A percentile compares a stretch with the other conserved stretches of the same genome.
Conservation (phyloP, 2,113 vertebrate species). For the Perca flavescens region DNA sequence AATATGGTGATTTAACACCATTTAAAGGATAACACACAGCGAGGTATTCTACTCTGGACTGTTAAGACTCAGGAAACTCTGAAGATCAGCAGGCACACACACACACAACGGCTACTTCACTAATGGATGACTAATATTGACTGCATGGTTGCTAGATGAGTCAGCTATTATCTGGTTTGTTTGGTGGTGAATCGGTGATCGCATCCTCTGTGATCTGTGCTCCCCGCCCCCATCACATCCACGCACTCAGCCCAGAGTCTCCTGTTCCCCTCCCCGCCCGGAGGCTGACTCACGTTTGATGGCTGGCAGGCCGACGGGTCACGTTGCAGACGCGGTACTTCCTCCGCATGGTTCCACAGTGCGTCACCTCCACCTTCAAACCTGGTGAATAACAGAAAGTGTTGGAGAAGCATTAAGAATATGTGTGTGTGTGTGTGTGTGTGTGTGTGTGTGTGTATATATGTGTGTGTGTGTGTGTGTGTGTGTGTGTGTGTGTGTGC, state of each 20-base stretch:
- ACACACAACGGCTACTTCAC: slow-evolving; percentile 13
- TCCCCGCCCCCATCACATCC: slow-evolving; percentile 3
- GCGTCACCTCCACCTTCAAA: slow-evolving; percentile 99
- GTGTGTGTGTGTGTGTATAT: too few relatives aligned
- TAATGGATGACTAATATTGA: slow-evolving; percentile 62
- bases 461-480: too few relatives aligned
- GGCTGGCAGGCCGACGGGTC: slow-evolving; percentile 96
- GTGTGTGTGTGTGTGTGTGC: too few relatives aligned
- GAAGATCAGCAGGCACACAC: slow-evolving; percentile 9
- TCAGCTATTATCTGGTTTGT: slow-evolving; percentile 61
- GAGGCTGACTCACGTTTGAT: slow-evolving; percentile 93
- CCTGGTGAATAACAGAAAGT: slow-evolving; percentile 79
- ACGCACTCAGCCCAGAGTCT: slow-evolving; percentile 26
- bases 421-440: not conserved
- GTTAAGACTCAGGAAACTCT: not conserved
- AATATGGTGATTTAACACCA: not conserved
- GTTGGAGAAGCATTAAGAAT: not conserved
- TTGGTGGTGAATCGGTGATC: slow-evolving; percentile 44
- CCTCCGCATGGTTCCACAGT: slow-evolving; percentile 99
- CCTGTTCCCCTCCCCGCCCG: slow-evolving; percentile 4
- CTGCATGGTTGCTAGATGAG: slow-evolving; percentile 42
- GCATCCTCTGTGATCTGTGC: slow-evolving; percentile 1
- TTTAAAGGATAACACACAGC: not conserved
- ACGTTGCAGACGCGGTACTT: slow-evolving; percentile 99
- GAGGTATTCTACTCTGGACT: not conserved